phyloP scores from a whole-genome alignment of 2,888 invertebrate species.

The Andrena hattorfiana region DNA sequence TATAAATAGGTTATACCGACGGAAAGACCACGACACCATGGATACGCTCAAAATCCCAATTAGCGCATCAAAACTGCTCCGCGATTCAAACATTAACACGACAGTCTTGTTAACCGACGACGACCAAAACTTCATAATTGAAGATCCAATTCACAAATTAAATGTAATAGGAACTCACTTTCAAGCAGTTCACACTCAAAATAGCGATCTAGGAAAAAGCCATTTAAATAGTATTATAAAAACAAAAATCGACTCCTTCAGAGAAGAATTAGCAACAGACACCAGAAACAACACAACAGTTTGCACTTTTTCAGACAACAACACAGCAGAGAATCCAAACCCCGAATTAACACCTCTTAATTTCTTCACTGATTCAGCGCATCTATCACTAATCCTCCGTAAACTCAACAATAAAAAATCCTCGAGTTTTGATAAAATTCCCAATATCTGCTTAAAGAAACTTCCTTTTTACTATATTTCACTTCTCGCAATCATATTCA shows the following conservation, averaged over 20 bases:
- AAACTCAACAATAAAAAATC: slow-evolving; percentile 35
- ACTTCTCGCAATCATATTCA: slow-evolving; percentile 11
- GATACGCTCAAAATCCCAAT: neutral
- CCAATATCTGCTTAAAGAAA: slow-evolving; percentile 8
- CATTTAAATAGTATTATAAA: slow-evolving; percentile 4
- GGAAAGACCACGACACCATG: neutral
- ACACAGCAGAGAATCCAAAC: slow-evolving; percentile 1
- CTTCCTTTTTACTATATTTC: neutral
- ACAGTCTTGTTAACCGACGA: neutral
- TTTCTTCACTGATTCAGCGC: neutral
- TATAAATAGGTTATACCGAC: slow-evolving; percentile 17
- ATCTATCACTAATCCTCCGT: neutral
- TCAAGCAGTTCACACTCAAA: slow-evolving; percentile 12
- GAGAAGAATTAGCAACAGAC: neutral
- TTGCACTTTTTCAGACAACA: neutral
- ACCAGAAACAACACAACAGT: neutral
- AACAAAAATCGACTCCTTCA: neutral
- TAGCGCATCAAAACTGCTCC: neutral
- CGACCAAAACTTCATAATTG: neutral
- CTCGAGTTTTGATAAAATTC: slow-evolving; percentile 2
- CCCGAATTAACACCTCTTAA: neutral
- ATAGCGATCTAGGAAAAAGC: neutral
- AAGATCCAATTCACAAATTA: neutral
- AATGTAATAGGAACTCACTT: slow-evolving; percentile 18
- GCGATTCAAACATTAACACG: neutral